Evolutionary conservation across 1,140 invertebrate genomes (phyloP), one percentile per base, ranked within the genome.

Genomic region (Sarcophaga bullata): DNA sequence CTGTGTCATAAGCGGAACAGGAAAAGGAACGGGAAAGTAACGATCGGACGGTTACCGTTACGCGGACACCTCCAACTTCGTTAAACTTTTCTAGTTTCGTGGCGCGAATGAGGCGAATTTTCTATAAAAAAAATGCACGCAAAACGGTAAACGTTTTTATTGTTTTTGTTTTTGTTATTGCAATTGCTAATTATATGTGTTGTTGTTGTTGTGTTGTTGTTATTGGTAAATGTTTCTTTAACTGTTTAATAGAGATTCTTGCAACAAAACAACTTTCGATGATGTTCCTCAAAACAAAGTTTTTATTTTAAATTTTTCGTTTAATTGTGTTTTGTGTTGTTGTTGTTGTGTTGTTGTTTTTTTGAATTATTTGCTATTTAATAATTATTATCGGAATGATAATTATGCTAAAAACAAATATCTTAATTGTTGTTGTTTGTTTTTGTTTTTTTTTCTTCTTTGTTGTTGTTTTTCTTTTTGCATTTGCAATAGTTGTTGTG

Each of bases 61-160:
- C 89, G n/a, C 89, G 89, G 89, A 90, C 89, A 90, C 89, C 89
- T 90, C 86, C 85, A 87, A 89, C 89, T 90, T 89, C 89, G 89
- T 85, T 80, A 85, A 85, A 90, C 86, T 89, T 88, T 78, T 78
- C 75, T 78, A 52, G n/a, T 49, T 78, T 78, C 73, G 73, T 47
- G 49, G 49, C 75, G 62, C 62, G 62, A 68, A 68, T 68, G 62
- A 68, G 62, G 62, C 62, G 62, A 68, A 19, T 19, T 37, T 68
- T 17, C 7, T 17, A 68, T 19, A 68, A 68, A n/a, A n/a, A 6
- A 52, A 68, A 68, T 68, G 62, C 62, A 68, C 62, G 62, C 62
- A 68, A 68, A 68, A 19, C n/a, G 62, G 17, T 68, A 68, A 68
- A 25, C 62, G 62, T 68, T 68, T 17, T 68, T 68, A 25, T 68